A percentile compares a stretch with the other conserved stretches of the same genome.
Conservation (phyloP, 35 echinoderm and acorn worm genomes). For the Heliocidaris erythrogramma region DNA sequence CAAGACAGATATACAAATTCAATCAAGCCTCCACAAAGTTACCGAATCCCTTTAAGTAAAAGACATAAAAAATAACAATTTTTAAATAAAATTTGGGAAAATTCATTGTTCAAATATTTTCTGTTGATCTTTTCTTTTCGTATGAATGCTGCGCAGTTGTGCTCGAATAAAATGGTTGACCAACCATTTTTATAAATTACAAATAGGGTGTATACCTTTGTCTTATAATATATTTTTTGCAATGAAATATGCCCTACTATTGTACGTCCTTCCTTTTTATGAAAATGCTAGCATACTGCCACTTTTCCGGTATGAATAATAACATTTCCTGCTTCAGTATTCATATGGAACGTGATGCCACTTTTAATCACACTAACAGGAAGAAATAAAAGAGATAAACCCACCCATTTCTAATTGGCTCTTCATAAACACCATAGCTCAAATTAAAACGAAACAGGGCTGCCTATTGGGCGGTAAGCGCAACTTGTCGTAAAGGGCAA, state of each 20-base stretch:
- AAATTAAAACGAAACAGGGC: neutral
- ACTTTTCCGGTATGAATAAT: constrained; percentile 14
- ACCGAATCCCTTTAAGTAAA: too few species aligned
- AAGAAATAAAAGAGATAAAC: neutral
- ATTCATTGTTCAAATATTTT: too few species aligned
- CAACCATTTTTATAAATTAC: neutral
- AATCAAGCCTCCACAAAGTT: too few species aligned
- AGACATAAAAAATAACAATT: too few species aligned
- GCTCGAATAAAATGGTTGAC: neutral
- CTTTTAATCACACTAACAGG: neutral
- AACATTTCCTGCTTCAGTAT: constrained; percentile 18
- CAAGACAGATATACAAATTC: too few species aligned
- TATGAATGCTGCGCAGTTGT: too few species aligned
- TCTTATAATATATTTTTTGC: neutral
- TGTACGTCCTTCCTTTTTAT: neutral
- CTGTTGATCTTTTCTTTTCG: too few species aligned
- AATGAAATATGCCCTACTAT: neutral
- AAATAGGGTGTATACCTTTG: neutral
- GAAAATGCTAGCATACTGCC: neutral
- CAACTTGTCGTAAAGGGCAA: neutral
- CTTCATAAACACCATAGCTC: neutral
- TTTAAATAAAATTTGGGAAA: too few species aligned
- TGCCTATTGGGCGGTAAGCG: neutral
- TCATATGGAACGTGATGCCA: neutral
- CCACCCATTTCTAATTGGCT: neutral